phyloP scores from a whole-genome alignment of 1,140 invertebrate species.

The Thrips palmi region DNA sequence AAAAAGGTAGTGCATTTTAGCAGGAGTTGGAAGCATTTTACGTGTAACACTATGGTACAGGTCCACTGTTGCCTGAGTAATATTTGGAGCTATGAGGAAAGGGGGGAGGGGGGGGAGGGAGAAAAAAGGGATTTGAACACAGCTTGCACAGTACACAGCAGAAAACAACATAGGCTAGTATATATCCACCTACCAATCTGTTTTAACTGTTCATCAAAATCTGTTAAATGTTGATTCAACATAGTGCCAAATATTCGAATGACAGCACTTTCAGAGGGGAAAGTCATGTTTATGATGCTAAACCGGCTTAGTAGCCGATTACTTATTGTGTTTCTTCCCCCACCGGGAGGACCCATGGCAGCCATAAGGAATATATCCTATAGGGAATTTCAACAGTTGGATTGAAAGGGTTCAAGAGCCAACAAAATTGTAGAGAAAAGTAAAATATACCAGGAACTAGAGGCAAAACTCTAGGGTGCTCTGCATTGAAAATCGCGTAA shows the following conservation, averaged over 20 bases:
- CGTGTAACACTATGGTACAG: conserved; percentile 48
- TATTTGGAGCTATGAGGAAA: conserved; percentile 28
- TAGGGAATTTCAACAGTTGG: conserved; percentile 16
- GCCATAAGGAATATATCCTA: conserved; percentile 56
- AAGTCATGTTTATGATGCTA: conserved; percentile 63
- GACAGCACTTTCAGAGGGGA: conserved; percentile 58
- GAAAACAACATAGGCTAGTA: conserved; percentile 1
- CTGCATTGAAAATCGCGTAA: neutral
- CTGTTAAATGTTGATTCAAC: conserved; percentile 54
- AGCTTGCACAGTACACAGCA: neutral
- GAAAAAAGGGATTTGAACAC: no score
- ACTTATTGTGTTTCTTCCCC: conserved; percentile 56
- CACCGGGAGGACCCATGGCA: conserved; percentile 65
- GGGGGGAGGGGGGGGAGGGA: no score
- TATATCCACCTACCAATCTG: conserved; percentile 29
- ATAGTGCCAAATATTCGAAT: conserved; percentile 63
- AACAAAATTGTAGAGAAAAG: conserved; percentile 4
- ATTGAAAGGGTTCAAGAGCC: neutral
- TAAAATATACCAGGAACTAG: neutral
- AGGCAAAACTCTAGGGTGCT: neutral
- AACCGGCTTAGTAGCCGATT: conserved; percentile 56
- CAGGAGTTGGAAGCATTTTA: conserved; percentile 64
- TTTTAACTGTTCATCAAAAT: conserved; percentile 62
- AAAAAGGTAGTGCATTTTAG: conserved; percentile 77
- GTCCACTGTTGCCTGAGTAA: conserved; percentile 49